These are phyloP conservation scores for Miichthys miiuy DNA, from an alignment of 2,797 vertebrate species.

Conservation along the genomic window DNA sequence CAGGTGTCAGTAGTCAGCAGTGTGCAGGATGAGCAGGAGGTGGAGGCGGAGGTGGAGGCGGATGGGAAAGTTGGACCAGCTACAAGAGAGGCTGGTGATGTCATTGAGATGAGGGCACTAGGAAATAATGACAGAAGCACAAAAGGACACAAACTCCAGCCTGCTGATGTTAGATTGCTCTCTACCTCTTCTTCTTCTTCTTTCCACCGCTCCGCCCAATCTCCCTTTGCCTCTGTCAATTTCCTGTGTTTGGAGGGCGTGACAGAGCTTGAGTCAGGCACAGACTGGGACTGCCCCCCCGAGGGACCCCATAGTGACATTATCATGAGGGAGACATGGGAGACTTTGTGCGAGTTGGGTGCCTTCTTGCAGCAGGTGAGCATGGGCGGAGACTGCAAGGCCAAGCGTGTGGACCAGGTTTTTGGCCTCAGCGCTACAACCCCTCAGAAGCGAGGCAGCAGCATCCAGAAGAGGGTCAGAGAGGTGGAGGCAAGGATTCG, in stretches of 20 bases:
- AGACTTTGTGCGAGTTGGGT: constrained; percentile 81
- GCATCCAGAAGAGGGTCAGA: constrained; percentile 73
- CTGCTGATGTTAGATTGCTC: constrained; percentile 63
- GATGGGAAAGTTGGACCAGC: constrained; percentile 45
- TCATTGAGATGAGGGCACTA: constrained; percentile 9
- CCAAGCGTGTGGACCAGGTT: constrained; percentile 64
- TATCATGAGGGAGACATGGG: constrained; percentile 77
- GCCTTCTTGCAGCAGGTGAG: constrained; percentile 84
- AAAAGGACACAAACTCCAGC: constrained; percentile 63
- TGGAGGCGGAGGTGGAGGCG: constrained; percentile 47
- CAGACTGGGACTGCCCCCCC: constrained; percentile 82
- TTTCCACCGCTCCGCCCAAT: constrained; percentile 51
- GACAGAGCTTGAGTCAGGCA: constrained; percentile 88
- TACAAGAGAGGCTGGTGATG: constrained; percentile 44
- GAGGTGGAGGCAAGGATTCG: constrained; percentile 90
- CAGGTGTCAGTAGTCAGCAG: constrained; percentile 58
- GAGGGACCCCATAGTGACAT: constrained; percentile 69
- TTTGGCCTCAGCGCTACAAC: constrained; percentile 8
- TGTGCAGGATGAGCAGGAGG: constrained; percentile 53
- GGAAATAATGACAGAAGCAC: constrained; percentile 54
- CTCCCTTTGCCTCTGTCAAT: constrained; percentile 76
- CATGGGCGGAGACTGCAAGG: constrained; percentile 61
- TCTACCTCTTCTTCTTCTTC: constrained; percentile 70
- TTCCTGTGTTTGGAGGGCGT: constrained; percentile 90
- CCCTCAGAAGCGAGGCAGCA: constrained; percentile 40